Conservation (phyloP, 2,797 vertebrate genomes). For the Synaphobranchus kaupii region DNA sequence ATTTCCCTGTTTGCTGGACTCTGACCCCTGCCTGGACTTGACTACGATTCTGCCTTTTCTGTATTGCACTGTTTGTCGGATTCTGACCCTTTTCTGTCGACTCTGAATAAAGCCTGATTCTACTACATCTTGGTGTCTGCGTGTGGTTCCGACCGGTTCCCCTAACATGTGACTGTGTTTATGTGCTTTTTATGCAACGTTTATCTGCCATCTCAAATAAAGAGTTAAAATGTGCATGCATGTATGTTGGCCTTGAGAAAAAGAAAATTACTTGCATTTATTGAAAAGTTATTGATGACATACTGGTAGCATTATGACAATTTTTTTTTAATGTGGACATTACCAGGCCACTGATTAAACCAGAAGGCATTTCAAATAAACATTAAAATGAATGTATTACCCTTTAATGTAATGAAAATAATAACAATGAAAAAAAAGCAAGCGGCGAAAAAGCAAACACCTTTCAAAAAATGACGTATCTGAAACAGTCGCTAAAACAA, state of each 20-base stretch:
- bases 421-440: neutral
- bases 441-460: neutral
- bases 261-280: neutral
- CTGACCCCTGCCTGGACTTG: too few species aligned
- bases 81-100: too few species aligned
- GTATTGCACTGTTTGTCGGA: too few species aligned
- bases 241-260: neutral
- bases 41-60: too few species aligned
- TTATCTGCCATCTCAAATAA: too few species aligned
- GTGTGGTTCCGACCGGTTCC: too few species aligned
- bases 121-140: too few species aligned
- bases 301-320: neutral
- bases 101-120: too few species aligned
- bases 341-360: neutral
- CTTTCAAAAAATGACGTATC: neutral
- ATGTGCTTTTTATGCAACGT: too few species aligned
- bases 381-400: neutral
- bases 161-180: too few species aligned
- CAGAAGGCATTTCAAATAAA: conserved; percentile 1
- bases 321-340: neutral
- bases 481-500: neutral
- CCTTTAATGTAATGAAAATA: neutral
- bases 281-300: neutral
- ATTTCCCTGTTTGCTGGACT: too few species aligned
- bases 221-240: too few species aligned